Evolutionary conservation across 2,797 vertebrate species (phyloP).

Genomic region (Bovichtus variegatus): DNA sequence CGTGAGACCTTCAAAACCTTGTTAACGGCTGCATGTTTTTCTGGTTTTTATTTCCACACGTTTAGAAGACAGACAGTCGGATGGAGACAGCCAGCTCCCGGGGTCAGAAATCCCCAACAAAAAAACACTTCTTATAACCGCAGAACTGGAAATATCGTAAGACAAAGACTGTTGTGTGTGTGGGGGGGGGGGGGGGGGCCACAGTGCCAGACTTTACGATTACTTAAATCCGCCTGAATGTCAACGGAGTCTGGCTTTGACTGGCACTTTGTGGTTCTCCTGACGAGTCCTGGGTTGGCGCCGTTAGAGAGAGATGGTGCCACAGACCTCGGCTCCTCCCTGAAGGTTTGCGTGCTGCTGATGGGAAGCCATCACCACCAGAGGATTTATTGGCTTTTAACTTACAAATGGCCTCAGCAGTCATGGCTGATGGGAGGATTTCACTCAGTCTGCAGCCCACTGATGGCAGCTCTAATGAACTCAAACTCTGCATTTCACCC

Average conservation of each 20-base stretch:
- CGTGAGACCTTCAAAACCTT: no score
- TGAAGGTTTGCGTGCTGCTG: conserved; percentile 16
- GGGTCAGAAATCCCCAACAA: no score
- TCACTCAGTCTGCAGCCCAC: conserved; percentile 7
- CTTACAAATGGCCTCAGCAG: conserved; percentile 44
- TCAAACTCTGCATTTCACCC: conserved; percentile 10
- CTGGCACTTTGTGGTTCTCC: background rate
- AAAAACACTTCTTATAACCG: no score
- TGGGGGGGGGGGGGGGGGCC: no score
- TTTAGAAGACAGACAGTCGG: no score
- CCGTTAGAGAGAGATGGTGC: conserved; percentile 2
- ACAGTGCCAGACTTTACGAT: background rate
- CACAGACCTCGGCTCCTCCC: conserved; percentile 31
- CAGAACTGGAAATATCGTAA: no score
- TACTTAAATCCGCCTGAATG: background rate
- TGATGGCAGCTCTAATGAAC: conserved; percentile 35
- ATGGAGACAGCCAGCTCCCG: no score
- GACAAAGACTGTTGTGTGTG: no score
- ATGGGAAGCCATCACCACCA: conserved; percentile 26
- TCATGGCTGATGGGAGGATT: conserved; percentile 43
- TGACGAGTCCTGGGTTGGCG: background rate
- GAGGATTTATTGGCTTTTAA: conserved; percentile 51
- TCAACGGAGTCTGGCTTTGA: background rate
- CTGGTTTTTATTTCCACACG: no score
- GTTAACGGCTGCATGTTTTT: no score